These are phyloP conservation scores for Sympetrum striolatum DNA, from an alignment of 2,888 invertebrate genomes.

Conservation along the genomic window DNA sequence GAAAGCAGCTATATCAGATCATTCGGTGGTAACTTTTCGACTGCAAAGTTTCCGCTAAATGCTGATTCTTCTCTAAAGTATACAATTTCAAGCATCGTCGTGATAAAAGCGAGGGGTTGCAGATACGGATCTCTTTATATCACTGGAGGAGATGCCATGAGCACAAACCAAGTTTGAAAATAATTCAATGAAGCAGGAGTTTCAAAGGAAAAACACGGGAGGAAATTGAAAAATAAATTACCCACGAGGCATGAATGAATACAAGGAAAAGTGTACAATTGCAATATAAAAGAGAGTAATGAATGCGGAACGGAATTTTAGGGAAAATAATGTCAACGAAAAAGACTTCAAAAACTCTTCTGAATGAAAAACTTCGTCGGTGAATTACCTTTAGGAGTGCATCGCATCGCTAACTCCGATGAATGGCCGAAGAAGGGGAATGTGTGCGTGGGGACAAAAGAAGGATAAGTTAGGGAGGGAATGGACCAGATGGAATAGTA, in stretches of 20 bases:
- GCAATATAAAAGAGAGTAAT: neutral
- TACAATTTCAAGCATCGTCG: no score
- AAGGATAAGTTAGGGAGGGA: neutral
- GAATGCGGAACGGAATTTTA: neutral
- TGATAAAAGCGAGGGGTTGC: no score
- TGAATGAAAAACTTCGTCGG: no score
- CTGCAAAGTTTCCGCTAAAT: no score
- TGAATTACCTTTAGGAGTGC: neutral
- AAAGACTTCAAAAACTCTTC: neutral
- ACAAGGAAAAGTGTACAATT: neutral
- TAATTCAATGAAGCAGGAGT: no score
- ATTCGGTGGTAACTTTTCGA: no score
- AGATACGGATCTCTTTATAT: no score
- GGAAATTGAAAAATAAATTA: neutral
- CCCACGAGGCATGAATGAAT: neutral
- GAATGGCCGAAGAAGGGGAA: neutral
- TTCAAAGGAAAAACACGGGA: neutral
- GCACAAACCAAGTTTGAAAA: neutral
- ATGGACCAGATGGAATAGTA: neutral
- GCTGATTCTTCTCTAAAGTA: no score
- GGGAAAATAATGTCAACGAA: neutral
- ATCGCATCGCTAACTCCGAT: neutral
- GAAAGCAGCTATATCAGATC: no score
- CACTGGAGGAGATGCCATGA: no score
- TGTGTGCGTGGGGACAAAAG: neutral